Evolutionary conservation across 2,797 vertebrate genomes (phyloP).

Genomic region (Sebastes minor): DNA sequence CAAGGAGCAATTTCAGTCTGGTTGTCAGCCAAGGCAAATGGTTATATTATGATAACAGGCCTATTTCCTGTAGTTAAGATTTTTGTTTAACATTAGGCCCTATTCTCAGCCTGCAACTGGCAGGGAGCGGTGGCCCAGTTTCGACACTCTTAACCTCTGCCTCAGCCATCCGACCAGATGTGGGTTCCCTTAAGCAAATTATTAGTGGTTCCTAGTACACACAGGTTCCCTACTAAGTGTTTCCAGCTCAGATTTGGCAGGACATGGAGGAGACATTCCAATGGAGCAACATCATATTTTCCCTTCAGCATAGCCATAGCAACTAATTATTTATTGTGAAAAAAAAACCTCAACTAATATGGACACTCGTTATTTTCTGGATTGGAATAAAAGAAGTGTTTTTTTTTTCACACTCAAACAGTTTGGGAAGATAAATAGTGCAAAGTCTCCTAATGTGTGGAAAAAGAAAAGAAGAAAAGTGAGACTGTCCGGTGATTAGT

Average conservation of each 20-base stretch:
- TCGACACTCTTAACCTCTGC: slow-evolving; percentile 90
- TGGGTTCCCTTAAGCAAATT: slow-evolving; percentile 93
- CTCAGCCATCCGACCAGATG: slow-evolving; percentile 91
- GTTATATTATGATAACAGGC: slow-evolving; percentile 90
- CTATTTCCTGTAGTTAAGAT: slow-evolving; percentile 93
- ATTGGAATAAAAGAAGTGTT: neutral
- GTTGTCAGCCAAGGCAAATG: slow-evolving; percentile 90
- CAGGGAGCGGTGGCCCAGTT: slow-evolving; percentile 72
- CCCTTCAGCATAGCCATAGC: slow-evolving; percentile 85
- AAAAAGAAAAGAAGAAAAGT: neutral
- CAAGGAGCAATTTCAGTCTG: slow-evolving; percentile 85
- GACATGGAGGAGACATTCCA: slow-evolving; percentile 86
- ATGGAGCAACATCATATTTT: slow-evolving; percentile 90
- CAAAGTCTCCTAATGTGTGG: slow-evolving; percentile 26
- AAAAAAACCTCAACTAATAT: slow-evolving; percentile 56
- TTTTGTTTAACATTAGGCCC: slow-evolving; percentile 90
- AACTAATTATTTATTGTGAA: slow-evolving; percentile 87
- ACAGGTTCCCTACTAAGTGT: slow-evolving; percentile 91
- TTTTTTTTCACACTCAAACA: neutral
- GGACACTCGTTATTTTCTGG: slow-evolving; percentile 38
- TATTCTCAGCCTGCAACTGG: slow-evolving; percentile 86
- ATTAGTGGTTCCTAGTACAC: slow-evolving; percentile 90
- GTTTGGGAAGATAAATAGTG: slow-evolving; percentile 9
- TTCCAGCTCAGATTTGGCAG: slow-evolving; percentile 90
- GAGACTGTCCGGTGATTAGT: slow-evolving; percentile 6